These are phyloP conservation scores for Drosophila novamexicana DNA, from an alignment of 1,140 invertebrate genomes.

Conservation along the genomic window DNA sequence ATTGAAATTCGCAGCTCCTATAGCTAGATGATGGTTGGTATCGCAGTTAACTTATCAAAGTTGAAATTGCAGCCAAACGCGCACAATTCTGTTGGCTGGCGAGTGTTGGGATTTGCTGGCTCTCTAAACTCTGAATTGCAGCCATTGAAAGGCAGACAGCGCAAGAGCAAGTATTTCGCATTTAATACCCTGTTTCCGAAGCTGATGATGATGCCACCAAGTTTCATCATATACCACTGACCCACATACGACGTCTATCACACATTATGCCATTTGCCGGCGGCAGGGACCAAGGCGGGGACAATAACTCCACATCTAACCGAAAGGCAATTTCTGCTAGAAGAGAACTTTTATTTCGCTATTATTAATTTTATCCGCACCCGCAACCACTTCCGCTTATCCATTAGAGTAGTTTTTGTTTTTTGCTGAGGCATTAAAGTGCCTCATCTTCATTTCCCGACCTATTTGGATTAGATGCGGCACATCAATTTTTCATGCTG, in stretches of 20 bases:
- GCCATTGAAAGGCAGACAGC: slow-evolving; percentile 32
- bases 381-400: slow-evolving; percentile 13
- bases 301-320: slow-evolving; percentile 7
- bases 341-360: slow-evolving; percentile 67
- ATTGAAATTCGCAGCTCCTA: slow-evolving; percentile 14
- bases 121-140: slow-evolving; percentile 57
- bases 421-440: slow-evolving; percentile 4
- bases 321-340: slow-evolving; percentile 20
- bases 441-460: slow-evolving; percentile 22
- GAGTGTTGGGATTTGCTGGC: slow-evolving; percentile 43
- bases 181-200: neutral
- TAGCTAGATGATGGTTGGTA: slow-evolving; percentile 15
- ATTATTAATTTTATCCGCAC: slow-evolving; percentile 50
- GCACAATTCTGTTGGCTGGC: slow-evolving; percentile 19
- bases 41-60: slow-evolving; percentile 58
- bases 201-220: slow-evolving; percentile 33
- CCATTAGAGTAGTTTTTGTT: slow-evolving; percentile 16
- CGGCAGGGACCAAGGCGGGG: slow-evolving; percentile 23
- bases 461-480: slow-evolving; percentile 37
- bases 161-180: slow-evolving; percentile 3
- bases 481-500: slow-evolving; percentile 20
- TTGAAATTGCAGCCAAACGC: slow-evolving; percentile 62
- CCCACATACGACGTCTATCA: slow-evolving; percentile 71
- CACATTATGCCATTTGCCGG: slow-evolving; percentile 39
- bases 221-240: slow-evolving; percentile 55